A percentile compares a stretch with the other conserved stretches of the same genome.
Evolutionary conservation across 2,888 invertebrate species (phyloP).

Genomic region (Linnaemya vulpina): DNA sequence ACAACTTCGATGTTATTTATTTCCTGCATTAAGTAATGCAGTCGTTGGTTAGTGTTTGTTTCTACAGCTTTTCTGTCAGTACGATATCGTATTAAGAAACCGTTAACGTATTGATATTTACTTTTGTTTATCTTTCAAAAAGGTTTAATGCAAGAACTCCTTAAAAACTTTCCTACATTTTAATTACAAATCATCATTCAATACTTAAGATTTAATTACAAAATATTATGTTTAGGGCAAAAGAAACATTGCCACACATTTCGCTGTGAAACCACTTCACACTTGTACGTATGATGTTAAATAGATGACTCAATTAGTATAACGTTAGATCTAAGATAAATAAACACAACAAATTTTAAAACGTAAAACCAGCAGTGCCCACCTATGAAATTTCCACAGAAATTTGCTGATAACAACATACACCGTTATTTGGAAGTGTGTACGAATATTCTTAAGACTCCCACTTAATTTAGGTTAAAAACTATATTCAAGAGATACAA

Average conservation of each 20-base stretch:
- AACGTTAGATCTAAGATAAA: conserved; percentile 51
- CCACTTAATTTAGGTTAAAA: background rate
- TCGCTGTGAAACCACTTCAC: conserved; percentile 26
- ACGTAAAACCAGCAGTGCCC: conserved; percentile 9
- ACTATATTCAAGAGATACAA: conserved; percentile 9
- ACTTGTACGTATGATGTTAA: conserved; percentile 24
- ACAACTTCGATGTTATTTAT: background rate
- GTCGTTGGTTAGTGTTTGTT: background rate
- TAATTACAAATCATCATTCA: conserved; percentile 11
- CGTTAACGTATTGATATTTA: background rate
- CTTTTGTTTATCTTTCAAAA: conserved; percentile 1
- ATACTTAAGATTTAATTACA: conserved; percentile 12
- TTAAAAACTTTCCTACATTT: conserved; percentile 8
- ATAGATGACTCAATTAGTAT: conserved; percentile 60
- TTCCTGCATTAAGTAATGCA: background rate
- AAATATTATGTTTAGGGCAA: background rate
- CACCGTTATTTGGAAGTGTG: conserved; percentile 17
- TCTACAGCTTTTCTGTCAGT: background rate
- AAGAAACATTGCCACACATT: background rate
- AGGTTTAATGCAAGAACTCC: conserved; percentile 11
- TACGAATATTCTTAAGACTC: conserved; percentile 31
- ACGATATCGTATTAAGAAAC: background rate
- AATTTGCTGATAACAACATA: conserved; percentile 13
- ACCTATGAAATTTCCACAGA: conserved; percentile 49
- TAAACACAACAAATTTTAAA: background rate